A percentile compares a stretch with the other conserved stretches of the same genome.
phyloP scores from a whole-genome alignment of 2,797 vertebrate genomes.

The Diplodus puntazzo region DNA sequence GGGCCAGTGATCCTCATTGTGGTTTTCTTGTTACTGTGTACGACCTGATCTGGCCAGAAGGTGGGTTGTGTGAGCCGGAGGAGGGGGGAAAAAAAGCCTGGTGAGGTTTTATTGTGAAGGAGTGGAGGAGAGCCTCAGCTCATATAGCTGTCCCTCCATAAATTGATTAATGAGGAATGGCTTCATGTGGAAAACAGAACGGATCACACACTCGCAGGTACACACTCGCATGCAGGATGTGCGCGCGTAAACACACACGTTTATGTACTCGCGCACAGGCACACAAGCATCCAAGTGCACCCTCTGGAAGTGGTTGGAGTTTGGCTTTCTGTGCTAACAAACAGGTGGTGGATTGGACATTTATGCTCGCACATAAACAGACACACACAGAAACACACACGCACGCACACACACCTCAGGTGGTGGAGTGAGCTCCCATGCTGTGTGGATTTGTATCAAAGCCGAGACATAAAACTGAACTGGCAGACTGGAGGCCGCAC shows the following conservation, averaged over 20 bases:
- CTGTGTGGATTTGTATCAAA: conserved; percentile 80
- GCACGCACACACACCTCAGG: conserved; percentile 69
- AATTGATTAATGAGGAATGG: conserved; percentile 79
- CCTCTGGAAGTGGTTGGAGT: conserved; percentile 54
- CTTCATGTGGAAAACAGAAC: conserved; percentile 71
- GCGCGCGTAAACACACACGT: conserved; percentile 26
- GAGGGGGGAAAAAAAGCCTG: conserved; percentile 46
- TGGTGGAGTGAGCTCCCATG: conserved; percentile 74
- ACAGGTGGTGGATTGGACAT: conserved; percentile 77
- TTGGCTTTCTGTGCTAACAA: conserved; percentile 70
- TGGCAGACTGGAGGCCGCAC: conserved; percentile 68
- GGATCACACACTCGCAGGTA: conserved; percentile 46
- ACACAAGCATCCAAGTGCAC: conserved; percentile 33
- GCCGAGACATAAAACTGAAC: conserved; percentile 80
- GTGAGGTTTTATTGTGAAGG: conserved; percentile 55
- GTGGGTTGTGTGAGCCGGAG: conserved; percentile 72
- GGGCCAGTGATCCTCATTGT: conserved; percentile 34
- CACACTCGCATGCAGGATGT: conserved; percentile 29
- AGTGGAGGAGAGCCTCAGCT: conserved; percentile 45
- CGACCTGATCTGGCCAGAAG: conserved; percentile 68
- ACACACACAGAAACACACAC: conserved; percentile 19
- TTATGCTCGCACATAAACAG: conserved; percentile 14
- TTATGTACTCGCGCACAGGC: not conserved
- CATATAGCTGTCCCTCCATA: conserved; percentile 55
- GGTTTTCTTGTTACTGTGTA: conserved; percentile 58